Percentiles rank a stretch among this genome's conserved stretches.
Evolutionary conservation across 2,888 invertebrate genomes (phyloP).

Genomic region (Polymixis lichenea): DNA sequence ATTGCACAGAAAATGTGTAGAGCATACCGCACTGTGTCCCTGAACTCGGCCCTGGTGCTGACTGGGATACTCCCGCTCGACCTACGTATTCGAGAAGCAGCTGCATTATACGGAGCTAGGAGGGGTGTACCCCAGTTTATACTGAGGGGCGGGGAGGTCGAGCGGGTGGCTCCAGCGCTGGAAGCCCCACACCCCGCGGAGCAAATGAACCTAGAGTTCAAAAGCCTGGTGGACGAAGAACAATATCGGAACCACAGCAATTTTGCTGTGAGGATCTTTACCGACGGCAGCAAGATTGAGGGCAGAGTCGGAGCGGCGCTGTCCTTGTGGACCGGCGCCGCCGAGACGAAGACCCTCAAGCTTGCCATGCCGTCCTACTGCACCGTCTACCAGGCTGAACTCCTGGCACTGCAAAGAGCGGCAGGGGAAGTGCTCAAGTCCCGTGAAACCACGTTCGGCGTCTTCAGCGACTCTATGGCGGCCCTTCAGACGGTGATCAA

Average conservation of each 20-base stretch:
- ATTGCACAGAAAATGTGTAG: too few species aligned
- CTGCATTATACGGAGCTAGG: neutral
- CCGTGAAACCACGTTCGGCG: neutral
- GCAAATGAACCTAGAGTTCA: too few species aligned
- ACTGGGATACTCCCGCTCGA: neutral
- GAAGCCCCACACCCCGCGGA: neutral
- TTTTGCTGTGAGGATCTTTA: neutral
- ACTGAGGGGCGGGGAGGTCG: neutral
- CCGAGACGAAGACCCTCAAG: constrained; percentile 1
- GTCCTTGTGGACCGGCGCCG: neutral
- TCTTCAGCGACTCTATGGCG: constrained; percentile 12
- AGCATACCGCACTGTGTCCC: too few species aligned
- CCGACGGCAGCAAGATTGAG: constrained; percentile 12
- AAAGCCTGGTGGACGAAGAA: constrained; percentile 1
- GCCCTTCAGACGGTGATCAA: neutral
- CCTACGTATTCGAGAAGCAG: too few species aligned
- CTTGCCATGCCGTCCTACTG: neutral
- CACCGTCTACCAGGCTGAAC: constrained; percentile 1
- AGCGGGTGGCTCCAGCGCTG: neutral
- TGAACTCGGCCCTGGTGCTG: too few species aligned
- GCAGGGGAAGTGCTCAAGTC: neutral
- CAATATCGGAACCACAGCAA: neutral
- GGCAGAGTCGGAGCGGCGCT: constrained; percentile 7
- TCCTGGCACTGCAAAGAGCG: neutral
- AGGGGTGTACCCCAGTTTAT: neutral